These are phyloP conservation scores for Myotis findleyi DNA, from an alignment of 2,797 vertebrate species.

Conservation along the genomic window DNA sequence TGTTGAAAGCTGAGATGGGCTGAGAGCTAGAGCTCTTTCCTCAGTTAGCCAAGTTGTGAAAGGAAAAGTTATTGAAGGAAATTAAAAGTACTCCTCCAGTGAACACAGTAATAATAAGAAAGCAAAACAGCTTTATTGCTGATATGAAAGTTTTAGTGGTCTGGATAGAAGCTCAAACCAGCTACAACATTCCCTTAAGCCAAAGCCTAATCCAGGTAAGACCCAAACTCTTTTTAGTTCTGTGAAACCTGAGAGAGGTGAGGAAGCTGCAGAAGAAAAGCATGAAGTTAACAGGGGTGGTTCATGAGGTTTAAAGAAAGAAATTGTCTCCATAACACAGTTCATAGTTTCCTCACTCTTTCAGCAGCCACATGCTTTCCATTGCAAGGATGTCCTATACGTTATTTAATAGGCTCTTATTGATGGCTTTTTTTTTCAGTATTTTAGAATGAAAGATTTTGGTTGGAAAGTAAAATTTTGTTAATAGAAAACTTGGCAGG, in stretches of 20 bases:
- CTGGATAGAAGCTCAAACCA: not conserved
- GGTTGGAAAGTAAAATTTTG: constrained; percentile 43
- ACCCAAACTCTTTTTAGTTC: not conserved
- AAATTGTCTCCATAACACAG: not conserved
- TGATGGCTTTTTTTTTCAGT: not conserved
- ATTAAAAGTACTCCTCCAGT: not conserved
- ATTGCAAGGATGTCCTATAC: not conserved
- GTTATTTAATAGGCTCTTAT: not conserved
- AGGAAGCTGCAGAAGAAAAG: not conserved
- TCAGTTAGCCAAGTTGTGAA: not conserved
- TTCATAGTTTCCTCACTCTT: not conserved
- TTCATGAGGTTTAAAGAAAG: not conserved
- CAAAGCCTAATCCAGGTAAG: not conserved
- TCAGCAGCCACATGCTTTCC: not conserved
- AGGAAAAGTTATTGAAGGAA: not conserved
- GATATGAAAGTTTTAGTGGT: not conserved
- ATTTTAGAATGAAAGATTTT: constrained; percentile 47
- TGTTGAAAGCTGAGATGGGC: not conserved
- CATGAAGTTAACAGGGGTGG: not conserved
- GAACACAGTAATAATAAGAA: not conserved
- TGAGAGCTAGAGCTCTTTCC: not conserved
- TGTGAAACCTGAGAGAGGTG: not conserved
- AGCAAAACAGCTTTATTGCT: not conserved
- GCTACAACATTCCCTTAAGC: not conserved
- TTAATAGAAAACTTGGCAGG: constrained; percentile 22